Evolutionary conservation across 2,113 vertebrate genomes (phyloP).

Genomic region (Salvelinus namaycush): DNA sequence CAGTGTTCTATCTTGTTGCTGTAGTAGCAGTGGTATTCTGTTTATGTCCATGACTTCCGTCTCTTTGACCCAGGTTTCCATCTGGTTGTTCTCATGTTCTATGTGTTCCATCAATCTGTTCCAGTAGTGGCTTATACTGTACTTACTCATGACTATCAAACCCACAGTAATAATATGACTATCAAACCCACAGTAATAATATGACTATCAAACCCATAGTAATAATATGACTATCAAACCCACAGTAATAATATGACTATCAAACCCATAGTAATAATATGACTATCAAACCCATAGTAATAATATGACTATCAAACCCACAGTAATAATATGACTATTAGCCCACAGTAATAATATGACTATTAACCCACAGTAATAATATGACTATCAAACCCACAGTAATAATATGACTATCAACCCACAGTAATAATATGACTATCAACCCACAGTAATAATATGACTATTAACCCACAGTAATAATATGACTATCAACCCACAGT

Average conservation of each 20-base stretch:
- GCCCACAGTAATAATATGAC: no score
- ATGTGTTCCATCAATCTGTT: constrained; percentile 10
- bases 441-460: no score
- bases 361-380: no score
- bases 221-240: not conserved
- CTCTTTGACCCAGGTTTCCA: not conserved
- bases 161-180: not conserved
- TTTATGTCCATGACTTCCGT: not conserved
- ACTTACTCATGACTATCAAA: not conserved
- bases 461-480: no score
- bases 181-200: constrained; percentile 7
- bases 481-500: no score
- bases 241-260: not conserved
- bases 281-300: no score
- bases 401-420: no score
- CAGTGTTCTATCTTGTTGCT: constrained; percentile 16
- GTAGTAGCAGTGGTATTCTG: constrained; percentile 13
- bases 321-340: no score
- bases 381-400: no score
- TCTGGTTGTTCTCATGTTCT: constrained; percentile 8
- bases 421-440: no score
- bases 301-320: no score
- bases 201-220: not conserved
- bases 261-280: not conserved
- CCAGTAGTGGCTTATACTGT: not conserved